Evolutionary conservation across 1,140 invertebrate species (phyloP).

Genomic region (Archivesica marissinica): DNA sequence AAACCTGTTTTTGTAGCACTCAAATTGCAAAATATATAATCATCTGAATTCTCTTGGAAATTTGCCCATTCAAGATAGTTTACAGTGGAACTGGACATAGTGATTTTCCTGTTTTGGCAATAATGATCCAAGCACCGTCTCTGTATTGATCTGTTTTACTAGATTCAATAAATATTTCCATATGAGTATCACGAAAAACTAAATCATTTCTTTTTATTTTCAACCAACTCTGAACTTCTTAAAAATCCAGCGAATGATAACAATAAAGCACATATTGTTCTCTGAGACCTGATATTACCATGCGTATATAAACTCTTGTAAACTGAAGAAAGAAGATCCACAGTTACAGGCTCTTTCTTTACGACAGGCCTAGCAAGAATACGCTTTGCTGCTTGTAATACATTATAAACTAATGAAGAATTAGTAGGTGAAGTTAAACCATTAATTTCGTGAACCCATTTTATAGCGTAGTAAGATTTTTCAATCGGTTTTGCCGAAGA

Average conservation of each 20-base stretch:
- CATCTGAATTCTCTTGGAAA: not conserved
- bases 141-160: constrained; percentile 37
- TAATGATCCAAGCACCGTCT: constrained; percentile 12
- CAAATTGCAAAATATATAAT: constrained; percentile 31
- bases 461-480: constrained; percentile 4
- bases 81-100: constrained; percentile 36
- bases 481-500: not conserved
- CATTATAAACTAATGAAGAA: not conserved
- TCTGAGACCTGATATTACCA: constrained; percentile 17
- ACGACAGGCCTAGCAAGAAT: not conserved
- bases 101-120: not conserved
- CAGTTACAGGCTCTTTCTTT: constrained; percentile 40
- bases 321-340: not conserved
- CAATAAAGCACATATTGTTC: constrained; percentile 32
- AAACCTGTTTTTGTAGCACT: too few relatives aligned
- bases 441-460: constrained; percentile 19
- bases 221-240: constrained; percentile 22
- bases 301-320: not conserved
- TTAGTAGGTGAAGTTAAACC: constrained; percentile 12
- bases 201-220: constrained; percentile 7
- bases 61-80: not conserved
- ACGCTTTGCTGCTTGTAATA: constrained; percentile 5
- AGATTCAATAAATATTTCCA: constrained; percentile 24
- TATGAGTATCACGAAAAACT: not conserved
- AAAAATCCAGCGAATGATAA: constrained; percentile 28